Base-by-base conservation (phyloP, 2,888 invertebrate species). In the Julus scandinavius region DNA sequence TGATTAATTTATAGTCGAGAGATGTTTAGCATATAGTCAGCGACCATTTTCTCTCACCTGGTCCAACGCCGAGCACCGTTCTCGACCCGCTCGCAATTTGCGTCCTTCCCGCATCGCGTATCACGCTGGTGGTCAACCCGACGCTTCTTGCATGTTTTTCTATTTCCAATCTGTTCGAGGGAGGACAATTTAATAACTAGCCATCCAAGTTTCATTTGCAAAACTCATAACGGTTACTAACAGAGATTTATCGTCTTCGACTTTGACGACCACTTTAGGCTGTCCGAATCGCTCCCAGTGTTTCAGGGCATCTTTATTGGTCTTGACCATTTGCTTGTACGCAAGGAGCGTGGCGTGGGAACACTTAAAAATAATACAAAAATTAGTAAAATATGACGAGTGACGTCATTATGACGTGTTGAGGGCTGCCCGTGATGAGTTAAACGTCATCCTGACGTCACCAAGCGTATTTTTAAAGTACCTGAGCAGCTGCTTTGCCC, bases 41-140 rank as follows among this genome's bases (percentile, higher is more conserved):
- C 11, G 29, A 5, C 72, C 13, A 83, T 83, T 83, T 83, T 5
- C 15, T 9, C 20, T 20, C 84, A 89, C 92, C 98, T 86, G 98
- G 99, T n/a, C 99, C 99, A 88, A 99, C 94, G 0, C 97, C 98
- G 88, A 98, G 93, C 1, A 98, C 98, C 89, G 99, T 99, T 91
- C 95, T 94, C 13, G 97, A 96, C 90, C 98, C 98, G 0, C 96
- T 94, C 86, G 96, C 95, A 90, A 99, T 96, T 93, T 99, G 98
- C 7, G 98, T 99, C 90, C 97, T 95, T 1, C 99, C 99, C 5
- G 98, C 98, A 93, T 99, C 98, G 90, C 95, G 93, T 89, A 99
- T 95, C 49, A 97, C 92, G 89, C 95, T 95, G 15, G 95, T 94
- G 63, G 96, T 93, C 0, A 98, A 93, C 50, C 96, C 96, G 89